Percentiles rank a stretch among this genome's conserved stretches.
These are phyloP conservation scores for Pan troglodytes DNA, from an alignment of 2,113 vertebrate genomes.

Conservation along the genomic window DNA sequence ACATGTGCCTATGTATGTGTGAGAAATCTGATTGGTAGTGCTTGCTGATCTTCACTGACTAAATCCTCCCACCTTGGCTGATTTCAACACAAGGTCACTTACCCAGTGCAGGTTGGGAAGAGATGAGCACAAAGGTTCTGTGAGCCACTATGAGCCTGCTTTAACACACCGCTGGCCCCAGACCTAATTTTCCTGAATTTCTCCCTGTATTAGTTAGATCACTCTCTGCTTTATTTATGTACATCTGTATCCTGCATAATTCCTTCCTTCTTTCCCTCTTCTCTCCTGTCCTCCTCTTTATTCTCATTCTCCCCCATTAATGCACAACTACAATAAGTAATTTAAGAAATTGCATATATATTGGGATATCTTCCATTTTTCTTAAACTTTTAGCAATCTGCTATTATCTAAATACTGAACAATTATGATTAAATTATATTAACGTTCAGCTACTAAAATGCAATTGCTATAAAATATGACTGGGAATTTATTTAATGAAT, in stretches of 20 bases:
- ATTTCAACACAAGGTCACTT: background rate
- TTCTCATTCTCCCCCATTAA: background rate
- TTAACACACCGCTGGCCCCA: background rate
- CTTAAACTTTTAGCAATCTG: conserved; percentile 37
- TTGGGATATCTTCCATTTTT: conserved; percentile 37
- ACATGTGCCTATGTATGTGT: background rate
- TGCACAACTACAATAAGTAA: background rate
- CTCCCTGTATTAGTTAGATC: background rate
- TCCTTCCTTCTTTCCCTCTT: background rate
- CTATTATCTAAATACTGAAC: conserved; percentile 3
- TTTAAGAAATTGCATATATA: conserved; percentile 29
- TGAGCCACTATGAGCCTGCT: background rate
- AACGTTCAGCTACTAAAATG: conserved; percentile 66
- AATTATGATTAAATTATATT: conserved; percentile 66
- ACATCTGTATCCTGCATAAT: background rate
- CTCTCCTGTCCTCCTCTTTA: background rate
- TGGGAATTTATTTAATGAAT: conserved; percentile 67
- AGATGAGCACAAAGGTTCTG: rapidly evolving
- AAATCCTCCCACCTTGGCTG: background rate
- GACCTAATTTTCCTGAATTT: rapidly evolving
- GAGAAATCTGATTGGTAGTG: background rate
- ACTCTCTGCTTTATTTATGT: background rate
- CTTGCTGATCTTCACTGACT: background rate
- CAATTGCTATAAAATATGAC: conserved; percentile 74
- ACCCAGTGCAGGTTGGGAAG: background rate